Evolutionary conservation across 2,113 vertebrate species (phyloP).

Genomic region (Eurypyga helias): DNA sequence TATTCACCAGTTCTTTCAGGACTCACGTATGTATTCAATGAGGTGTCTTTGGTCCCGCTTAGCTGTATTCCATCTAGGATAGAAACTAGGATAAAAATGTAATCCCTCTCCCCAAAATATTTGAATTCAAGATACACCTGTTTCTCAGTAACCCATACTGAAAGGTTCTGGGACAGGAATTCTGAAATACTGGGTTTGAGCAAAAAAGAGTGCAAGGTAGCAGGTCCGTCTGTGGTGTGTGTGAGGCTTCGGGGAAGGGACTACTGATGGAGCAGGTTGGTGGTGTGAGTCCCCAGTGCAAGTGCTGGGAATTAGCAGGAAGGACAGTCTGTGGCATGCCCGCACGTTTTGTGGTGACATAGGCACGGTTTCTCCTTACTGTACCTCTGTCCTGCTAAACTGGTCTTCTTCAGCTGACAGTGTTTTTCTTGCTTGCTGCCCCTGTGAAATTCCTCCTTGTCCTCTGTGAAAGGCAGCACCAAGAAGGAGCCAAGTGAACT

Average conservation of each 20-base stretch:
- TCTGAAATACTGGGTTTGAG: neutral
- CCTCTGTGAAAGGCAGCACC: neutral
- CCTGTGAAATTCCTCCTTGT: neutral
- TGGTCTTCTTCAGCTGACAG: rapidly evolving
- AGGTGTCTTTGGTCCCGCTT: neutral
- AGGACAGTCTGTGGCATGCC: neutral
- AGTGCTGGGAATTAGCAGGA: neutral
- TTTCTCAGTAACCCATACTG: neutral
- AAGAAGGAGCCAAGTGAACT: neutral
- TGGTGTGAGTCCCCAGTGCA: rapidly evolving
- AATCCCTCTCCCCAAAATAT: neutral
- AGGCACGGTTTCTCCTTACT: neutral
- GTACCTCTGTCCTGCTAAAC: neutral
- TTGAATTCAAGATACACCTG: rapidly evolving
- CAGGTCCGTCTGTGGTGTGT: rapidly evolving
- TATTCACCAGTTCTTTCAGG: too few species aligned
- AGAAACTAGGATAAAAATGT: neutral
- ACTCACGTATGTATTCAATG: too few species aligned
- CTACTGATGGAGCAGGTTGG: neutral
- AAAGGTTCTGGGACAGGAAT: neutral
- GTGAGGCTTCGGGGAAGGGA: neutral
- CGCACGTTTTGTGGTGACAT: rapidly evolving
- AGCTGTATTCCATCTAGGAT: neutral
- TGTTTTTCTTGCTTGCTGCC: rapidly evolving
- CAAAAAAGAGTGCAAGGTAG: neutral